phyloP scores from a whole-genome alignment of 2,113 vertebrate species.

The Coryphaenoides rupestris region DNA sequence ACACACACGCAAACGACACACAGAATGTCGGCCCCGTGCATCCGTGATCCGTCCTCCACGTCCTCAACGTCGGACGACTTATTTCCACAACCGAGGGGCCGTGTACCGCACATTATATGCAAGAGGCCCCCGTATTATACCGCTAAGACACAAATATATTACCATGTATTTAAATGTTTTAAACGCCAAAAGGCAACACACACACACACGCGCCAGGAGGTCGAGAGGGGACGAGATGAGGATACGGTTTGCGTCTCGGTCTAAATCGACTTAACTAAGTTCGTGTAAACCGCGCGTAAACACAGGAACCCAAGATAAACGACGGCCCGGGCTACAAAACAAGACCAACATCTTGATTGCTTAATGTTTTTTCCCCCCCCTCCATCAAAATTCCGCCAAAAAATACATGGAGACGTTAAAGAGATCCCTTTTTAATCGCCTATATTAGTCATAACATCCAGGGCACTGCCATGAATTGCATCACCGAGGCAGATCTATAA shows the following conservation, averaged over 20 bases:
- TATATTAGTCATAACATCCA: neutral
- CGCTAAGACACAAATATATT: neutral
- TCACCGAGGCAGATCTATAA: constrained; percentile 15
- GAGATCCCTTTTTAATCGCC: constrained; percentile 11
- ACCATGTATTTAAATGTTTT: neutral
- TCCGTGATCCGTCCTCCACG: neutral
- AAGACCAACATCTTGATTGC: neutral
- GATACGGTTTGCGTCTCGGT: neutral
- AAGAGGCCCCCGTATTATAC: neutral
- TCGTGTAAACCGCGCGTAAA: neutral
- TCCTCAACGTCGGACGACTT: no score
- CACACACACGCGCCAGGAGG: neutral
- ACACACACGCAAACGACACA: neutral
- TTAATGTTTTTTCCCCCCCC: neutral
- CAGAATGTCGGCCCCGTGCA: neutral
- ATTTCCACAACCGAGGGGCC: no score
- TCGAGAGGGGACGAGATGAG: neutral
- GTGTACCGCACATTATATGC: no score
- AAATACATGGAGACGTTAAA: constrained; percentile 19
- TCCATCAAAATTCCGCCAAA: constrained; percentile 15
- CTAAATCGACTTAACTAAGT: neutral
- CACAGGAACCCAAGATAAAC: neutral
- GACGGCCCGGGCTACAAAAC: neutral
- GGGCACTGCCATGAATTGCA: constrained; percentile 21
- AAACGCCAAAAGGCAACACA: no score